Percentiles rank a stretch among this genome's conserved stretches.
These are phyloP conservation scores for Morpho achilles DNA, from an alignment of 2,888 invertebrate species.

Conservation along the genomic window DNA sequence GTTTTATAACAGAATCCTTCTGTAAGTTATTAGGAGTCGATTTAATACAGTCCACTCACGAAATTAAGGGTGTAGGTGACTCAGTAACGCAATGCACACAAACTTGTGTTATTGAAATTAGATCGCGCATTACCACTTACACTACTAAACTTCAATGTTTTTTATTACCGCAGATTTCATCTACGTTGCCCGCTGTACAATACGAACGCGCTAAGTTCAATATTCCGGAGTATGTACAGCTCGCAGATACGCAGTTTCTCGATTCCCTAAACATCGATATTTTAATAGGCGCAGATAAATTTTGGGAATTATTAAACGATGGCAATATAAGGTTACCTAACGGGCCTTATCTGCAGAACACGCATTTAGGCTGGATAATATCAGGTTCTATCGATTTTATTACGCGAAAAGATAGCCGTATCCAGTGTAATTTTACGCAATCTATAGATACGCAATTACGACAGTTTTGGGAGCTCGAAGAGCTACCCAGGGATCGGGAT, in stretches of 20 bases:
- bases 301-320: slow-evolving; percentile 1
- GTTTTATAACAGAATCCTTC: slow-evolving; percentile 5
- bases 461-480: slow-evolving; percentile 30
- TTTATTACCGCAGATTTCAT: background rate
- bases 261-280: background rate
- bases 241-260: background rate
- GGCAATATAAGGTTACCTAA: slow-evolving; percentile 3
- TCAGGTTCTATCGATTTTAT: slow-evolving; percentile 23
- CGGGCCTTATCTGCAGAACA: slow-evolving; percentile 23
- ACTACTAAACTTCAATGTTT: slow-evolving; percentile 2
- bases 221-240: background rate
- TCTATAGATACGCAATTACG: slow-evolving; percentile 22
- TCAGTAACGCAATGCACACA: background rate
- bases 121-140: background rate
- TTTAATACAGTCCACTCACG: slow-evolving; percentile 9
- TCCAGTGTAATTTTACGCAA: slow-evolving; percentile 24
- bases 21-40: background rate
- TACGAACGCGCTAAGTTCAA: background rate
- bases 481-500: slow-evolving; percentile 1
- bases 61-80: slow-evolving; percentile 11
- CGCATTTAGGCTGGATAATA: slow-evolving; percentile 30
- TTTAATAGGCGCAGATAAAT: slow-evolving; percentile 1
- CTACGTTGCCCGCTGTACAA: slow-evolving; percentile 2
- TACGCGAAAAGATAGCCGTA: background rate
- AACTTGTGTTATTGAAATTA: background rate